Conservation (phyloP, 2,888 invertebrate genomes). For the Heliconius cydno region DNA sequence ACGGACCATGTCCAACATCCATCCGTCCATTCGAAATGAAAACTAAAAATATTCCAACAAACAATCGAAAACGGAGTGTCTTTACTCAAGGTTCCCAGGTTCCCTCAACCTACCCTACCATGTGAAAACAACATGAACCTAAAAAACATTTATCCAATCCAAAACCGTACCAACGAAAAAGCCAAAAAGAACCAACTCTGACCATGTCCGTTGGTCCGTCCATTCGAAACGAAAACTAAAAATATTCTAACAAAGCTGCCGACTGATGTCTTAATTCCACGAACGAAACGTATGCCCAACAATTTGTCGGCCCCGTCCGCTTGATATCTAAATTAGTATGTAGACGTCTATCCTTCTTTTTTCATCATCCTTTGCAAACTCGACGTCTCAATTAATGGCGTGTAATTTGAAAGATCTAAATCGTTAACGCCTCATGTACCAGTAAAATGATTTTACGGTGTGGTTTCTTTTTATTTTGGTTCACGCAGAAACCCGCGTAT, state of each 20-base stretch:
- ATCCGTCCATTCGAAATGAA: slow-evolving; percentile 56
- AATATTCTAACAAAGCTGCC: slow-evolving; percentile 54
- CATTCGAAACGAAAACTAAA: slow-evolving; percentile 57
- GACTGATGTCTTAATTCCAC: slow-evolving; percentile 66
- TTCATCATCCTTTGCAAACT: slow-evolving; percentile 60
- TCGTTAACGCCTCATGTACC: slow-evolving; percentile 67
- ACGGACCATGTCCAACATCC: slow-evolving; percentile 51
- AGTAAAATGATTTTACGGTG: slow-evolving; percentile 46
- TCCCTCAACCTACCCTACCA: too few relatives aligned
- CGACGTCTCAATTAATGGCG: slow-evolving; percentile 79
- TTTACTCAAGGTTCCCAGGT: too few relatives aligned
- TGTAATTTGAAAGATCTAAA: slow-evolving; percentile 76
- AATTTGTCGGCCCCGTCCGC: slow-evolving; percentile 77
- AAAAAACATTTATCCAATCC: too few relatives aligned
- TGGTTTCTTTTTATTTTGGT: not conserved
- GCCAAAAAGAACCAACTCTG: slow-evolving; percentile 56
- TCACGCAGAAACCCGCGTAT: not conserved
- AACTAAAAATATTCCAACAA: slow-evolving; percentile 50
- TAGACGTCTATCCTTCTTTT: slow-evolving; percentile 69
- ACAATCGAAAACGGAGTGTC: too few relatives aligned
- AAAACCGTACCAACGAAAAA: slow-evolving; percentile 61
- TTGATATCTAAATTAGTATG: slow-evolving; percentile 81
- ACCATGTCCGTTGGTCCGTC: slow-evolving; percentile 56
- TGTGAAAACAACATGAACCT: too few relatives aligned
- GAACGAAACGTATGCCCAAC: slow-evolving; percentile 72